Evolutionary conservation across 2,113 vertebrate genomes (phyloP).

Genomic region (Psittacus erithacus): DNA sequence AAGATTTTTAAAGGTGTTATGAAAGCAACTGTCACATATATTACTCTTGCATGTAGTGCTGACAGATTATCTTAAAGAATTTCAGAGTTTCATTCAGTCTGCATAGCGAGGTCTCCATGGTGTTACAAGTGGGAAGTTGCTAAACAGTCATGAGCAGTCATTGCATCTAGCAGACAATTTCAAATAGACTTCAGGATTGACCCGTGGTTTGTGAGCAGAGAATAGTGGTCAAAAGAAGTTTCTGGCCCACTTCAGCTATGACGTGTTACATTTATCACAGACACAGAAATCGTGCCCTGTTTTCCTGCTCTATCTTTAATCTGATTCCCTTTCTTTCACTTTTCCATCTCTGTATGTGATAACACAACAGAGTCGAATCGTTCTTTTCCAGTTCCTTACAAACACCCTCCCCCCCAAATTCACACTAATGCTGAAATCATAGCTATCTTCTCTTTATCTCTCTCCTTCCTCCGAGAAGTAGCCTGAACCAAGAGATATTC

Average conservation of each 20-base stretch:
- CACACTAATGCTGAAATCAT: not conserved
- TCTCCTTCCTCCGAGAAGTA: constrained; percentile 16
- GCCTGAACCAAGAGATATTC: not conserved
- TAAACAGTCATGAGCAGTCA: not conserved
- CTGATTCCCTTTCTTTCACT: not conserved
- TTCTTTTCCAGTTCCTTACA: not conserved
- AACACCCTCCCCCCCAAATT: not conserved
- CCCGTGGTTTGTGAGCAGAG: not conserved
- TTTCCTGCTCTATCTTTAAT: not conserved
- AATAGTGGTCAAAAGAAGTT: not conserved
- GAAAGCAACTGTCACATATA: not conserved
- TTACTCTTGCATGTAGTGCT: not conserved
- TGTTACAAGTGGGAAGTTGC: not conserved
- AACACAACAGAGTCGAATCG: not conserved
- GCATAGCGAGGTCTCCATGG: not conserved
- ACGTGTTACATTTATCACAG: not conserved
- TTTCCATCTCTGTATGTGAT: not conserved
- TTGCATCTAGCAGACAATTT: not conserved
- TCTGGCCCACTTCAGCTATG: not conserved
- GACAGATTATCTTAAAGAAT: not conserved
- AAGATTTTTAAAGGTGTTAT: not conserved
- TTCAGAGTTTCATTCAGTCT: not conserved
- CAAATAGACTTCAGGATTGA: not conserved
- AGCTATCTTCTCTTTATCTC: not conserved
- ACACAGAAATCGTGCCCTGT: not conserved